phyloP scores from a whole-genome alignment of 2,797 vertebrate species.

The Coilia nasus region DNA sequence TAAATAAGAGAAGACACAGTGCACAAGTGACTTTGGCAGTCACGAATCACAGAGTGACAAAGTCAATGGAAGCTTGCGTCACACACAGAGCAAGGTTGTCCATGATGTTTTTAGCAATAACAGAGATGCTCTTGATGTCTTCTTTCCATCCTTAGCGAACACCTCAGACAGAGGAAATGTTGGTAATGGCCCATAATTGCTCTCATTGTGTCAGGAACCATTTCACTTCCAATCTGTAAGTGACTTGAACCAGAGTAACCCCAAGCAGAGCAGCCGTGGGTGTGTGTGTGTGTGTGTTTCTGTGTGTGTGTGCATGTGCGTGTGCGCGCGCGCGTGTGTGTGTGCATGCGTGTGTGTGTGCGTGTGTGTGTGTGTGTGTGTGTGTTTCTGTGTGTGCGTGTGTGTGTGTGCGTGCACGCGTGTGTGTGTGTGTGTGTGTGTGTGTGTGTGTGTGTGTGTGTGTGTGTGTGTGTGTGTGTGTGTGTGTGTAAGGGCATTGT shows the following conservation, averaged over 20 bases:
- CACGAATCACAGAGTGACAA: background rate
- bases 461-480: slow-evolving; percentile 6
- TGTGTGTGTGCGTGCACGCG: slow-evolving; percentile 18
- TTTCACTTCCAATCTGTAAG: slow-evolving; percentile 10
- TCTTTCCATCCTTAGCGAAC: background rate
- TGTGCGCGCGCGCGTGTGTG: background rate
- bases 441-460: background rate
- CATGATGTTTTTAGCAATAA: background rate
- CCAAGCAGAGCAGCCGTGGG: slow-evolving; percentile 20
- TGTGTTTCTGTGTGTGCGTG: no score
- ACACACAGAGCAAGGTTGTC: background rate
- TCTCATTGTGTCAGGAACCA: slow-evolving; percentile 11
- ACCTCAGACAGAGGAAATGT: slow-evolving; percentile 11
- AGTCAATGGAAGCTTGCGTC: background rate
- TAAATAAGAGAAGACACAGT: background rate
- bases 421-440: slow-evolving; percentile 10
- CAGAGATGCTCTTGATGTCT: background rate
- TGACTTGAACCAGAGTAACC: slow-evolving; percentile 18
- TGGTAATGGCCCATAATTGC: slow-evolving; percentile 22
- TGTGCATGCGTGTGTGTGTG: slow-evolving; percentile 13
- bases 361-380: background rate
- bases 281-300: background rate
- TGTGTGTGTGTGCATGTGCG: slow-evolving; percentile 7
- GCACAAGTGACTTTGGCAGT: background rate
- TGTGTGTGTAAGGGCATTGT: slow-evolving; percentile 8